Conservation (phyloP, 2,888 invertebrate species). For the Dromius quadrimaculatus region DNA sequence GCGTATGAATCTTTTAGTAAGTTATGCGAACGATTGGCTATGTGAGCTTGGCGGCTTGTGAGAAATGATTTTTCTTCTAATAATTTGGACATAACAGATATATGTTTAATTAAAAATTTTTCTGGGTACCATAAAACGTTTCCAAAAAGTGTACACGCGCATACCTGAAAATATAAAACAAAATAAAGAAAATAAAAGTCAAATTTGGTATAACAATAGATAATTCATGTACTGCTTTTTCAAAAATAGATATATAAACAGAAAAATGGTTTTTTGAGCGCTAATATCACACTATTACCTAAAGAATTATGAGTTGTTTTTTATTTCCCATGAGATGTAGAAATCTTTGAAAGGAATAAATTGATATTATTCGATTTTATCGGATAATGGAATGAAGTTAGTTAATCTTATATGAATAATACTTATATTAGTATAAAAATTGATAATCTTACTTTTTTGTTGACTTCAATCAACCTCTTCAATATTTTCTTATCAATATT, state of each 20-base stretch:
- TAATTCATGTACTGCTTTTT: neutral
- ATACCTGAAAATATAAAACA: conserved; percentile 75
- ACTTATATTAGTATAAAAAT: neutral
- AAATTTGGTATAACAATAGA: neutral
- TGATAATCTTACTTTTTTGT: conserved; percentile 74
- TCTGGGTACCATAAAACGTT: conserved; percentile 89
- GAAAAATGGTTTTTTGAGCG: too few species aligned
- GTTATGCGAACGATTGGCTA: conserved; percentile 71
- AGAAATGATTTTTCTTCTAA: conserved; percentile 67
- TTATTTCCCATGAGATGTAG: too few species aligned
- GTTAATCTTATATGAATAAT: too few species aligned
- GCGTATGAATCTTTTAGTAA: conserved; percentile 74
- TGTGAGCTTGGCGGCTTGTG: conserved; percentile 69
- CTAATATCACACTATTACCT: too few species aligned
- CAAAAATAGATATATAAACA: neutral
- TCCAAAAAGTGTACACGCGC: conserved; percentile 83
- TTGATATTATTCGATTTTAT: too few species aligned
- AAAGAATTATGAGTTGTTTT: too few species aligned
- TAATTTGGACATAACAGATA: conserved; percentile 71
- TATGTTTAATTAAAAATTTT: conserved; percentile 78
- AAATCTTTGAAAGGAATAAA: too few species aligned
- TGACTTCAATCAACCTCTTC: conserved; percentile 79
- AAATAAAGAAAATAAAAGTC: conserved; percentile 38
- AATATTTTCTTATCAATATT: conserved; percentile 81
- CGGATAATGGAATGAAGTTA: too few species aligned